Conservation (phyloP, 1,140 invertebrate species). For the Drosophila nebulosa region DNA sequence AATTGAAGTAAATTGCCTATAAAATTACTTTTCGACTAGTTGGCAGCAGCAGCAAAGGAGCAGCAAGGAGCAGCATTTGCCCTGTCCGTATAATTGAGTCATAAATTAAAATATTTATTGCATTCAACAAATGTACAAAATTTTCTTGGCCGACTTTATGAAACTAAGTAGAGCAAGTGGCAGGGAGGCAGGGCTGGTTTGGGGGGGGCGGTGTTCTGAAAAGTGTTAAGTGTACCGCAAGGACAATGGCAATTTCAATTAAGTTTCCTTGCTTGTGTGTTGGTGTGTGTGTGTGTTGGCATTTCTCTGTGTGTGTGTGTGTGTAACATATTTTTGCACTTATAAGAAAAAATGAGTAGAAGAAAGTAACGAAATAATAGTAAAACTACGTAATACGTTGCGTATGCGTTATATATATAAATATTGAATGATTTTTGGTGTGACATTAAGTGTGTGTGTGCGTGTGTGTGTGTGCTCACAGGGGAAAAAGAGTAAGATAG, state of each 20-base stretch:
- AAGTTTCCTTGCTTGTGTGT: conserved; percentile 36
- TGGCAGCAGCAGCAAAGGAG: not conserved
- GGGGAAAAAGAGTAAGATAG: not conserved
- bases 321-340: conserved; percentile 52
- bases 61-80: not conserved
- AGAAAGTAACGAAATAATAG: not conserved
- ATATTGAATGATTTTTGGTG: conserved; percentile 56
- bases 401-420: conserved; percentile 52
- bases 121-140: conserved; percentile 52
- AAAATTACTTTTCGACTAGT: conserved; percentile 59
- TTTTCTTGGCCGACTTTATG: conserved; percentile 23
- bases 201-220: not conserved
- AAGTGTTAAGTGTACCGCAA: conserved; percentile 43
- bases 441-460: conserved; percentile 33
- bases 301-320: too few relatives aligned
- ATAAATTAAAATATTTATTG: conserved; percentile 69
- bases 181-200: too few relatives aligned
- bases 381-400: not conserved
- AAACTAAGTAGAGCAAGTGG: not conserved
- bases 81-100: conserved; percentile 48
- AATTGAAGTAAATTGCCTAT: conserved; percentile 68
- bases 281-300: too few relatives aligned
- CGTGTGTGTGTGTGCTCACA: conserved; percentile 17
- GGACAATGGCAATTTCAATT: conserved; percentile 50
- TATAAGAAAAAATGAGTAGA: not conserved